Base-by-base conservation (phyloP, 2,888 invertebrate species). In the Operophtera brumata region DNA sequence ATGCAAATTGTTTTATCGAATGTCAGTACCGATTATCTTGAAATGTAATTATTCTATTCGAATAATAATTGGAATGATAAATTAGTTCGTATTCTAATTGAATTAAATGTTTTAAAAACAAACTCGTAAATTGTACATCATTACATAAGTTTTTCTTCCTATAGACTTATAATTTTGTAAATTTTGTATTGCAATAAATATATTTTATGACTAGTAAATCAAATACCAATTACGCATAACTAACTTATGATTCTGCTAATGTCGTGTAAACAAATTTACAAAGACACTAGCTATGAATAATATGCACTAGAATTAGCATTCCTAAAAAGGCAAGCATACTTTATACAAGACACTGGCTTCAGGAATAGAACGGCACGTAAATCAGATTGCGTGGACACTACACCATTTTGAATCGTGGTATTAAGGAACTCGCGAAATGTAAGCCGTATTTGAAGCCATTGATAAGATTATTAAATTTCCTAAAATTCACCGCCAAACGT, bases 351-450 rank as follows among this genome's bases (percentile, higher is more conserved):
- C 70, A 64, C 57, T 65, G 67, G 69, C 71, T 75, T 77, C 74
- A 71, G 74, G 76, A 73, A 76, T 73, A 71, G 71, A 73, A 69
- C 72, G 69, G 75, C 77, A 78, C 81, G 83, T 86, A 86, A 84
- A 85, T 85, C 86, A 84, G 83, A 82, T 84, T 80, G 80, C 74
- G 79, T 78, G 83, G 81, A 82, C 83, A 83, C 77, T 80, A 75
- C 74, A 80, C 79, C 74, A 74, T 80, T 83, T 77, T 70, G 78
- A 80, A 80, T 74, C 74, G 66, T 71, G 61, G 74, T 78, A 80
- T 78, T 69, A 58, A 48, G 12, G 45, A 11, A 50, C 54, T 69
- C 67, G 42, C 8, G 64, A 64, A 65, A 60, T 52, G 69, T 51
- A 6, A 2, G 4, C n/a, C 20, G 54, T 20, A 34, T 68, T 66